Evolutionary conservation across 2,888 invertebrate species (phyloP).

Genomic region (Pheosia tremula): DNA sequence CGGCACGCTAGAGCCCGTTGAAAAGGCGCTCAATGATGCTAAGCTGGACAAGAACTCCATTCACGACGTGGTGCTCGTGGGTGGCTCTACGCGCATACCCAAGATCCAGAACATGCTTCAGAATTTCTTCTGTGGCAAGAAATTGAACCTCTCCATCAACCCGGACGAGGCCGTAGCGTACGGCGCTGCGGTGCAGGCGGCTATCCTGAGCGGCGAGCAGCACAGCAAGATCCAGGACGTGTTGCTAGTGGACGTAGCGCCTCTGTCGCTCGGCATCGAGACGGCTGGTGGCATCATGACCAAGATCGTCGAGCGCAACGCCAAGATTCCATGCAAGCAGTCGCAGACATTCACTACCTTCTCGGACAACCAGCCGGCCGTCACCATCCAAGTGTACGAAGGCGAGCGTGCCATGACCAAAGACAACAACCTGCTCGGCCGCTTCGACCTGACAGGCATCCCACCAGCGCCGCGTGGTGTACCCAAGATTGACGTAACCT

Average conservation of each 20-base stretch:
- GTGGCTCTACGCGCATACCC: slow-evolving; percentile 92
- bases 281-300: slow-evolving; percentile 92
- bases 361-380: slow-evolving; percentile 91
- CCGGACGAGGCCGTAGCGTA: slow-evolving; percentile 93
- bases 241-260: slow-evolving; percentile 84
- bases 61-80: slow-evolving; percentile 92
- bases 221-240: slow-evolving; percentile 90
- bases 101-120: slow-evolving; percentile 90
- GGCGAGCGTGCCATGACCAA: slow-evolving; percentile 93
- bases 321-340: slow-evolving; percentile 89
- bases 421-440: slow-evolving; percentile 88
- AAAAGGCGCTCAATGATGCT: slow-evolving; percentile 91
- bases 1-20: slow-evolving; percentile 90
- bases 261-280: slow-evolving; percentile 90
- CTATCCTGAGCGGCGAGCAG: slow-evolving; percentile 89
- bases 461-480: slow-evolving; percentile 88
- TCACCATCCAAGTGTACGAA: slow-evolving; percentile 89
- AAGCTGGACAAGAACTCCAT: slow-evolving; percentile 91
- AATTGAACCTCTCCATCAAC: slow-evolving; percentile 89
- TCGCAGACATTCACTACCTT: slow-evolving; percentile 91
- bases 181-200: slow-evolving; percentile 90
- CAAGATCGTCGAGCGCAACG: slow-evolving; percentile 89
- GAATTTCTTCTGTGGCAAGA: slow-evolving; percentile 90
- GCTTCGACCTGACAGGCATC: slow-evolving; percentile 87
- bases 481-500: slow-evolving; percentile 88